Percentiles rank a stretch among this genome's conserved stretches.
These are phyloP conservation scores for Amaurobius ferox DNA, from an alignment of 2,888 invertebrate species.

Conservation along the genomic window DNA sequence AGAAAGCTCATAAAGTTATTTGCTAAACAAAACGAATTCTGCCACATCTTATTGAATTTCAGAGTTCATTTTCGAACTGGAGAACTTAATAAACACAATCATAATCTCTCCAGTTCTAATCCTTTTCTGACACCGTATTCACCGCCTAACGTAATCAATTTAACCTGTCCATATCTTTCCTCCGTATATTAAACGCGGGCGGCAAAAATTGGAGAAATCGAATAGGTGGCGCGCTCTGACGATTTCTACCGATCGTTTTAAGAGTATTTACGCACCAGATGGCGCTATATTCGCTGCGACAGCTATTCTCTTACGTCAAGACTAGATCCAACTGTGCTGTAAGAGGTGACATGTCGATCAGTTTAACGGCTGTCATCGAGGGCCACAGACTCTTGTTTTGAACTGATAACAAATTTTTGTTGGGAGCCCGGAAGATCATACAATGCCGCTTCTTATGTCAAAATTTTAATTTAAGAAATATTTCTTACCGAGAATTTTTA, in stretches of 20 bases:
- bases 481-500: not conserved
- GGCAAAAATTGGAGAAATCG: not conserved
- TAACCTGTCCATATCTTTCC: not conserved
- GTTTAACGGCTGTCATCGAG: not conserved
- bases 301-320: slow-evolving; percentile 10
- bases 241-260: not conserved
- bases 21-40: no score
- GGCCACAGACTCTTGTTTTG: not conserved
- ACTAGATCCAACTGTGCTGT: not conserved
- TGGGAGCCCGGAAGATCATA: not conserved
- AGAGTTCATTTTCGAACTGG: no score
- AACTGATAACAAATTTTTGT: not conserved
- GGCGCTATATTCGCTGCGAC: slow-evolving; percentile 2
- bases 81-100: no score
- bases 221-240: not conserved
- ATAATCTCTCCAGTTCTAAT: no score
- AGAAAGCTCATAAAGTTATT: no score
- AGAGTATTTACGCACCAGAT: not conserved
- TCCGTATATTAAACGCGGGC: not conserved
- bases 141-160: not conserved
- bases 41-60: no score
- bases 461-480: not conserved
- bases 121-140: no score
- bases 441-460: not conserved
- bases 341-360: slow-evolving; percentile 3